Conservation (phyloP, 1,140 invertebrate species). For the Archivesica marissinica region DNA sequence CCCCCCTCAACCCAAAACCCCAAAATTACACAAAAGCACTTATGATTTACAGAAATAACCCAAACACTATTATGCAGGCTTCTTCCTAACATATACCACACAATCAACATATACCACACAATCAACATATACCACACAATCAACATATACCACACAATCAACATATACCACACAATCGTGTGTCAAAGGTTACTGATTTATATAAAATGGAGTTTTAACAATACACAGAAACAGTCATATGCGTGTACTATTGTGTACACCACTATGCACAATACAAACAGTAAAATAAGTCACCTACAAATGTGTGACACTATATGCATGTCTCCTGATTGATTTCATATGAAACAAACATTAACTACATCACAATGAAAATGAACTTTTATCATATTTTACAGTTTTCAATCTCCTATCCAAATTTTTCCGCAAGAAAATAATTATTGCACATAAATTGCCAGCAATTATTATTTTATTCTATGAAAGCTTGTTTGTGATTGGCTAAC, state of each 20-base stretch:
- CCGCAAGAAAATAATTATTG: background rate
- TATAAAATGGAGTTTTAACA: conserved; percentile 1
- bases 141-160: too few species aligned
- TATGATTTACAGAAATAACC: too few species aligned
- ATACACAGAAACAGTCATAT: background rate
- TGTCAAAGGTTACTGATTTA: too few species aligned
- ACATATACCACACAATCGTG: too few species aligned
- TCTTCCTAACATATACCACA: too few species aligned
- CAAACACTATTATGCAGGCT: too few species aligned
- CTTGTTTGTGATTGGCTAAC: background rate
- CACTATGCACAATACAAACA: background rate
- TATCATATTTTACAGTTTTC: background rate
- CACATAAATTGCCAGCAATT: conserved; percentile 31
- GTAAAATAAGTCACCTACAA: background rate
- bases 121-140: too few species aligned
- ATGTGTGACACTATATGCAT: background rate
- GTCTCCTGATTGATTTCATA: background rate
- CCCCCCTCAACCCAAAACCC: too few species aligned
- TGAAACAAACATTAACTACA: background rate
- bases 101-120: too few species aligned
- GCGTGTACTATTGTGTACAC: background rate
- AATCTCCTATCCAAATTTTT: background rate
- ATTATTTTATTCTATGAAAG: background rate
- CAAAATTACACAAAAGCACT: too few species aligned
- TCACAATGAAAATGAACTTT: too few species aligned